Base-by-base conservation (phyloP, 2,888 invertebrate genomes). In the Metopia argyrocephala region DNA sequence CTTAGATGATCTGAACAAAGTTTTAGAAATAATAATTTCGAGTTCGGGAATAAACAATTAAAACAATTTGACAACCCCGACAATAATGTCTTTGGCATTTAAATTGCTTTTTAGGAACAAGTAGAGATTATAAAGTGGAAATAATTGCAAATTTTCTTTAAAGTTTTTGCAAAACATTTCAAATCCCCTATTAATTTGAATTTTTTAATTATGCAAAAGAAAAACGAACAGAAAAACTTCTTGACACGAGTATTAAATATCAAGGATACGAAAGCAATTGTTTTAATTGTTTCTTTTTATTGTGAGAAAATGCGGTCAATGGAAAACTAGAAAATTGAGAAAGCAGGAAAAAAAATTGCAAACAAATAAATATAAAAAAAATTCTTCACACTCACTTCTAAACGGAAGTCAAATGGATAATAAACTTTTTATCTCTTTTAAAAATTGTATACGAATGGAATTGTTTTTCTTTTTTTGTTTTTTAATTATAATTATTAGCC, bases 381-480 rank as follows among this genome's bases (percentile, higher is more conserved):
- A 59, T 38, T 59, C 48, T 28, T 0, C 3, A 38, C 4, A 0
- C 2, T 38, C 15, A 3, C 15, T 38, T 15, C 15, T 7, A 31
- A 74, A 27, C 69, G 78, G 69, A 76, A 70, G 64, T 69, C 54
- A 46, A 57, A 74, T 76, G 80, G 80, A 76, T 76, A 74, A 65
- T 56, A 65, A 74, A 76, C 46, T 56, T 74, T 50, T 70, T 45
- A 21, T 65, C 7, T 38, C 12, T 12, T 38, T 12, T 38, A 38
- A 12, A 38, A 38, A 38, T 38, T 38, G n/a, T n/a, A n/a, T n/a
- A n/a, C 38, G 15, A 12, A 38, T 38, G 38, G 38, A 38, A 70
- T 38, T 66, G 23, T 46, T 20, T 62, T n/a, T n/a, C n/a, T n/a
- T n/a, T n/a, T n/a, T n/a, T n/a, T n/a, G n/a, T n/a, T n/a, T 68